Base-by-base conservation (phyloP, 2,888 invertebrate species). In the Lasioglossum oenotherae region DNA sequence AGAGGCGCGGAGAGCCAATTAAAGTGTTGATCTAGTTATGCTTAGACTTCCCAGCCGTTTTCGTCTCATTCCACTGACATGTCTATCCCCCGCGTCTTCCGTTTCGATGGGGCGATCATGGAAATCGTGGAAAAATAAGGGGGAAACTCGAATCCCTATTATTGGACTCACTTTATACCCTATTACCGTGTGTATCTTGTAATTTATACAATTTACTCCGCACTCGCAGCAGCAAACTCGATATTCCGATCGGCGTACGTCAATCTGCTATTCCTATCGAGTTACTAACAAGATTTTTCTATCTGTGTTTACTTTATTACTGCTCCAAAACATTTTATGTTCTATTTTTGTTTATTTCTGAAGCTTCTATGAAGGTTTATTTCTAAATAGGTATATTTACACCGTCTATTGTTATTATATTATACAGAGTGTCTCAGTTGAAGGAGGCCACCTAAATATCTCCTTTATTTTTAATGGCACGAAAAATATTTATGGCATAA, bases 11-110 rank as follows among this genome's bases (percentile, higher is more conserved):
- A 78, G 78, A 74, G 81, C 80, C 90, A 90, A 90, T 90, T 90
- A 88, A 90, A 90, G 85, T 81, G 88, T 81, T 81, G 87, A 87
- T 90, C 84, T 78, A 81, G 82, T 85, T 85, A 76, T 64, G 72
- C 12, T 77, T 53, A 64, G 38, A 44, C 74, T 80, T 82, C 72
- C 46, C 49, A 41, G 19, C 75, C 71, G 69, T 83, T 87, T 78
- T 74, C 81, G 35, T 84, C 81, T 75, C 82, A 16, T 84, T 82
- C 74, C 41, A 41, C 60, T 60, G 67, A 83, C 72, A 16, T 16
- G 67, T 69, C 19, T 35, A 35, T 69, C 35, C 67, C 67, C 35
- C 23, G 23, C 4, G 19, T 10, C 67, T 3, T 35, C 3, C 67
- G 23, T 69, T 69, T 10, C 67, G 67, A 69, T 69, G 19, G 35